Evolutionary conservation across 2,797 vertebrate species (phyloP).

Genomic region (Holocentrus rufus): DNA sequence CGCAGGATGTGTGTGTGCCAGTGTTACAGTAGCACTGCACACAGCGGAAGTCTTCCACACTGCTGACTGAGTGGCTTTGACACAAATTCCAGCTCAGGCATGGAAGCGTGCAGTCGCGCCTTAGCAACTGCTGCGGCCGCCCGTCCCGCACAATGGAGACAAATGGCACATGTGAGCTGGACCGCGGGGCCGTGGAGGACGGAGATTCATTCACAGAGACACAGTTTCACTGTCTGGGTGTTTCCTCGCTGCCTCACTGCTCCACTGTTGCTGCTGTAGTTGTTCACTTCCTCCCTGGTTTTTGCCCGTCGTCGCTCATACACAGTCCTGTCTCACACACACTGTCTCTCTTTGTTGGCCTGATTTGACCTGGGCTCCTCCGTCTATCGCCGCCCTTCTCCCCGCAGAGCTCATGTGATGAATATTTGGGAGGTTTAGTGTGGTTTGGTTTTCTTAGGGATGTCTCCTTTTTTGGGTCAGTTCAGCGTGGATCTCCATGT

Average conservation of each 20-base stretch:
- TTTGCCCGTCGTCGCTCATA: constrained; percentile 1
- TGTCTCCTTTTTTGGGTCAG: background rate
- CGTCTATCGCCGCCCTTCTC: no score
- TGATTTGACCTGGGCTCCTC: constrained; percentile 10
- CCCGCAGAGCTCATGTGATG: constrained; percentile 6
- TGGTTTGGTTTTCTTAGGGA: background rate
- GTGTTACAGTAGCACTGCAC: constrained; percentile 53
- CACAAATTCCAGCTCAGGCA: constrained; percentile 67
- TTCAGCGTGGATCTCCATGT: background rate
- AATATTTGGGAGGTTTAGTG: constrained; percentile 4
- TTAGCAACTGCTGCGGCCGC: constrained; percentile 61
- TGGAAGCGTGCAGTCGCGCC: constrained; percentile 52
- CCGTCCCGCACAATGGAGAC: constrained; percentile 40
- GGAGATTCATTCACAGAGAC: constrained; percentile 28
- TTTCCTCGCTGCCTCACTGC: background rate
- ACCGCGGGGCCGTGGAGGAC: constrained; percentile 4
- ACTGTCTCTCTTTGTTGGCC: constrained; percentile 9
- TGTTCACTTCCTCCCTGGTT: constrained; percentile 6
- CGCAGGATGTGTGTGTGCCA: background rate
- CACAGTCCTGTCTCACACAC: constrained; percentile 10
- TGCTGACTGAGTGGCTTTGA: constrained; percentile 69
- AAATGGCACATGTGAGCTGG: constrained; percentile 48
- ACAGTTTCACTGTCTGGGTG: constrained; percentile 4
- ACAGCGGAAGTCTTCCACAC: constrained; percentile 53
- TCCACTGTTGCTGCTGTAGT: background rate